A percentile compares a stretch with the other conserved stretches of the same genome.
Conservation (phyloP, 2,888 invertebrate genomes). For the Pyrgus malvae region DNA sequence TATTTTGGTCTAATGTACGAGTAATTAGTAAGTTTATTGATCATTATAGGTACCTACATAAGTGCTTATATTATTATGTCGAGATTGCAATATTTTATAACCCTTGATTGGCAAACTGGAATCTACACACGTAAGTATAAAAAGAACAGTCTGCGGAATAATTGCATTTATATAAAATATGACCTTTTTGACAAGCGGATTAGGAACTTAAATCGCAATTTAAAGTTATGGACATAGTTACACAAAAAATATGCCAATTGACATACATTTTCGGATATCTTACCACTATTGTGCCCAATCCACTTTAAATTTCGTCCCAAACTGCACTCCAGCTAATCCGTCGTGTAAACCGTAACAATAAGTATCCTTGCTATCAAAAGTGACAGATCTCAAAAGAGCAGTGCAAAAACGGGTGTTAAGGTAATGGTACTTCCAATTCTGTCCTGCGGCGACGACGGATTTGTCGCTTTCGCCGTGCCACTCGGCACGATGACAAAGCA, state of each 20-base stretch:
- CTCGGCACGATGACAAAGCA: conserved; percentile 65
- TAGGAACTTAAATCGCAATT: not conserved
- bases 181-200: too few species aligned
- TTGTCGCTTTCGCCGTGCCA: conserved; percentile 54
- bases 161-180: too few species aligned
- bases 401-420: conserved; percentile 40
- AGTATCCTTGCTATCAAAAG: conserved; percentile 56
- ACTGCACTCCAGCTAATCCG: conserved; percentile 47
- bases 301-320: conserved; percentile 43
- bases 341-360: conserved; percentile 62
- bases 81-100: too few species aligned
- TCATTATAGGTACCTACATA: too few species aligned
- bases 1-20: too few species aligned
- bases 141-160: too few species aligned
- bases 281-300: not conserved
- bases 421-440: conserved; percentile 39
- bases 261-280: too few species aligned
- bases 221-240: not conserved
- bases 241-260: not conserved
- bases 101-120: too few species aligned
- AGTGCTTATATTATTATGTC: too few species aligned
- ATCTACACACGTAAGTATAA: too few species aligned
- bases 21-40: too few species aligned
- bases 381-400: conserved; percentile 69
- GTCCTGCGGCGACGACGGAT: conserved; percentile 43